Base-by-base conservation (phyloP, 2,797 vertebrate species). In the Simalia tracyae region DNA sequence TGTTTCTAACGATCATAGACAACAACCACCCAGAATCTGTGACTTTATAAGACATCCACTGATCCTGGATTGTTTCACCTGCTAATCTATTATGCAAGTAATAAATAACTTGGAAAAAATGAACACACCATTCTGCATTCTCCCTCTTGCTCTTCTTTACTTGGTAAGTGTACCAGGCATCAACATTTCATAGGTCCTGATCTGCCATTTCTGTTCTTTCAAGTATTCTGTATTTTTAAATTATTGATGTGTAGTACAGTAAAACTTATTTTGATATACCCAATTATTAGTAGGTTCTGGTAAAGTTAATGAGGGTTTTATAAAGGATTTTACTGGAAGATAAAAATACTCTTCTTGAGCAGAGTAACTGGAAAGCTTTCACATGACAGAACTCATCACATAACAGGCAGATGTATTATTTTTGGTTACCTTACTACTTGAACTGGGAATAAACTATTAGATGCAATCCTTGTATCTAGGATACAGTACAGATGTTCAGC, bases 381-480 rank as follows among this genome's bases (percentile, higher is more conserved):
- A 24, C 19, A 81, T 46, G 42, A 42, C n/a, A 17, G 22, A 5
- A 68, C 10, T 14, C 28, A 17, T 86, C 17, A 11, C 19, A 61
- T 64, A 63, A 81, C 10, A 84, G 28, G 76, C 3, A 61, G 4
- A 50, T 19, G 31, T 72, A 85, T 17, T 8, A 19, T 89, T 57
- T 85, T 17, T 9, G 54, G 14, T 3, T 72, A 46, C 17, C 59
- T 72, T 24, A 46, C 24, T 57, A 57, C 46, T 42, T 42, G n/a
- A 64, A 66, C 46, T 50, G 59, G 61, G 66, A 66, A 66, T 89
- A 12, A 66, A 9, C 56, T 59, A 61, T 91, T 59, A 86, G 66
- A 91, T 11, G 28, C 91, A 91, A 89, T 87, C 54, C 66, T 89
- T 54, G 11, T 94, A 92, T 93, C 87, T 89, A 92, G 10, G 57